Evolutionary conservation across 1,140 invertebrate genomes (phyloP).

Genomic region (Centruroides sculpturatus): DNA sequence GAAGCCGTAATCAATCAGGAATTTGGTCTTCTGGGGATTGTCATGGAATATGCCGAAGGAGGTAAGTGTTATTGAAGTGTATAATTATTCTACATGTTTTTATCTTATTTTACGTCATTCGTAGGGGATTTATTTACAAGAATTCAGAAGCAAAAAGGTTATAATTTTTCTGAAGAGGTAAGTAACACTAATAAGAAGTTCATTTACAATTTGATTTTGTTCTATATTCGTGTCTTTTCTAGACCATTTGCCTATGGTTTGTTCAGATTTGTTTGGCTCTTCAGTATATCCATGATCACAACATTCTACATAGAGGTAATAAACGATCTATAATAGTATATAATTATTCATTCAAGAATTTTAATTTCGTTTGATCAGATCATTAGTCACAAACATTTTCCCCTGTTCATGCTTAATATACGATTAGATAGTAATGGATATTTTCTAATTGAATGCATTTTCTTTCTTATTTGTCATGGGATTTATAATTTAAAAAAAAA

Average conservation of each 20-base stretch:
- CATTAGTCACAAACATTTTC: no score
- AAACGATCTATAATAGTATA: no score
- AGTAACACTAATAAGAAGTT: neutral
- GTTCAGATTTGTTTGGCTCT: constrained; percentile 35
- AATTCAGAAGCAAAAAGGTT: constrained; percentile 34
- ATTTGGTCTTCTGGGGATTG: constrained; percentile 31
- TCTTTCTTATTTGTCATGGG: neutral
- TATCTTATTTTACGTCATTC: neutral
- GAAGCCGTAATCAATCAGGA: constrained; percentile 25
- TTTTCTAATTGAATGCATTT: no score
- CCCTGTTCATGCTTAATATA: no score
- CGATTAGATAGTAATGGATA: no score
- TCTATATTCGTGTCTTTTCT: neutral
- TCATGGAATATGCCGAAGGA: constrained; percentile 41
- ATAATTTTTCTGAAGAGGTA: constrained; percentile 31
- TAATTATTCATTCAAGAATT: no score
- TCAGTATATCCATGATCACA: constrained; percentile 38
- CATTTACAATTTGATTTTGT: no score
- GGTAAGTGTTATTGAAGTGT: neutral
- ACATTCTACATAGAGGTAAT: constrained; percentile 35
- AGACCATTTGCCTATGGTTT: constrained; percentile 38
- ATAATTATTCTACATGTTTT: neutral
- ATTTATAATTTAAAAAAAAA: neutral
- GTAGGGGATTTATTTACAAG: constrained; percentile 31
- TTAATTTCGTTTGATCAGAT: no score